Conservation (phyloP, 2,113 vertebrate species). For the Alexandromys fortis region DNA sequence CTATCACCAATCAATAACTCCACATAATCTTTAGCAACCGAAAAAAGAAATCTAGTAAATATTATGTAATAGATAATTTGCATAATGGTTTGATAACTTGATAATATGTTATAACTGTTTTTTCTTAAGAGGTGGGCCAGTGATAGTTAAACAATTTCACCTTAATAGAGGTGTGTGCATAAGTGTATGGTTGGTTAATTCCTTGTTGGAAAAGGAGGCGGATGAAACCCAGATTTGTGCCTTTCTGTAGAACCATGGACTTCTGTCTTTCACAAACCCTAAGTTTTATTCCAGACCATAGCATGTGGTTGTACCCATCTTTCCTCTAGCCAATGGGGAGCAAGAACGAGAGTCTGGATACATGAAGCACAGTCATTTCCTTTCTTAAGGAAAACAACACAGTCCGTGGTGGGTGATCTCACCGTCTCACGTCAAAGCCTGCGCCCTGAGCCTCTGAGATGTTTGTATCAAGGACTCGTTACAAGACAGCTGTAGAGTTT, state of each 20-base stretch:
- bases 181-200: constrained; percentile 6
- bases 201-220: not conserved
- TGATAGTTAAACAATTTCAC: constrained; percentile 78
- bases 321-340: not conserved
- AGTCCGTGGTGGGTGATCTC: not conserved
- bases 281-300: not conserved
- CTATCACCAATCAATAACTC: constrained; percentile 85
- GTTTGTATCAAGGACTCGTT: constrained; percentile 63
- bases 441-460: constrained; percentile 1
- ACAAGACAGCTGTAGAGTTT: constrained; percentile 72
- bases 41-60: constrained; percentile 80
- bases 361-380: not conserved
- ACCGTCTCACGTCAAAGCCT: not conserved
- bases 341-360: not conserved
- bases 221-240: not conserved
- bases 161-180: constrained; percentile 47
- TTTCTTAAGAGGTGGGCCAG: constrained; percentile 81
- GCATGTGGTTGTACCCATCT: not conserved
- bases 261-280: not conserved
- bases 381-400: not conserved
- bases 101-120: constrained; percentile 82
- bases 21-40: constrained; percentile 79
- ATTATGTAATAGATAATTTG: constrained; percentile 67
- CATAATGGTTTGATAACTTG: constrained; percentile 86
- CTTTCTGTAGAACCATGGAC: not conserved